These are phyloP conservation scores for Anarsia innoxiella DNA, from an alignment of 2,888 invertebrate species.

Conservation along the genomic window DNA sequence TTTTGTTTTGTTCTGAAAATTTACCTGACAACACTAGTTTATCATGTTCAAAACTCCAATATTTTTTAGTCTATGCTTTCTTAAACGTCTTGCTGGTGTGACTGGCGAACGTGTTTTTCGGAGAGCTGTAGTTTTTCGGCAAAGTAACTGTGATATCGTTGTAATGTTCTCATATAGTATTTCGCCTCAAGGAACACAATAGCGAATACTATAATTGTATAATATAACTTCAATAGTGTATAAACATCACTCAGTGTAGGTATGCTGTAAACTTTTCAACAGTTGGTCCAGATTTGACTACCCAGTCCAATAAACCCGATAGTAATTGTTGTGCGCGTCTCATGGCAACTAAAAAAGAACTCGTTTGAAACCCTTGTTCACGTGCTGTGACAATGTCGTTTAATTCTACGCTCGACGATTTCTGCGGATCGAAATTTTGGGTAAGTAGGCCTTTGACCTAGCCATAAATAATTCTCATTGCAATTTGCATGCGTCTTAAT, in stretches of 20 bases:
- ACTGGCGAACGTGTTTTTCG: conserved; percentile 11
- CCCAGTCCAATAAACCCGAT: conserved; percentile 1
- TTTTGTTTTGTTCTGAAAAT: too few relatives aligned
- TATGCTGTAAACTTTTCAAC: conserved; percentile 13
- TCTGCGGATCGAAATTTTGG: conserved; percentile 88
- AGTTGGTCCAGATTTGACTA: conserved; percentile 6
- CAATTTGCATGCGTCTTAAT: too few relatives aligned
- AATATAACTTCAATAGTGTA: background rate
- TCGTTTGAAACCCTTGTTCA: conserved; percentile 1
- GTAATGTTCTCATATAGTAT: conserved; percentile 6
- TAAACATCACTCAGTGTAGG: conserved; percentile 7
- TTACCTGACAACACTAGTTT: too few relatives aligned
- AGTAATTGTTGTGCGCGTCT: conserved; percentile 6
- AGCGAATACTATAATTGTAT: background rate
- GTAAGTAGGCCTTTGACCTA: conserved; percentile 70
- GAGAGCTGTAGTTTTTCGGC: conserved; percentile 10
- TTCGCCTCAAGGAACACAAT: background rate
- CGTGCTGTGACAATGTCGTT: conserved; percentile 62
- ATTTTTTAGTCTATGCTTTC: conserved; percentile 2
- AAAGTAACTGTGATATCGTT: conserved; percentile 14
- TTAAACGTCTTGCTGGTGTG: conserved; percentile 8
- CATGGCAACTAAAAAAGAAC: conserved; percentile 32
- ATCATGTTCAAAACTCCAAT: too few relatives aligned
- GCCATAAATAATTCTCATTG: too few relatives aligned
- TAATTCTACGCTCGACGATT: conserved; percentile 80